phyloP scores from a whole-genome alignment of 2,113 vertebrate genomes.

The Excalfactoria chinensis region DNA sequence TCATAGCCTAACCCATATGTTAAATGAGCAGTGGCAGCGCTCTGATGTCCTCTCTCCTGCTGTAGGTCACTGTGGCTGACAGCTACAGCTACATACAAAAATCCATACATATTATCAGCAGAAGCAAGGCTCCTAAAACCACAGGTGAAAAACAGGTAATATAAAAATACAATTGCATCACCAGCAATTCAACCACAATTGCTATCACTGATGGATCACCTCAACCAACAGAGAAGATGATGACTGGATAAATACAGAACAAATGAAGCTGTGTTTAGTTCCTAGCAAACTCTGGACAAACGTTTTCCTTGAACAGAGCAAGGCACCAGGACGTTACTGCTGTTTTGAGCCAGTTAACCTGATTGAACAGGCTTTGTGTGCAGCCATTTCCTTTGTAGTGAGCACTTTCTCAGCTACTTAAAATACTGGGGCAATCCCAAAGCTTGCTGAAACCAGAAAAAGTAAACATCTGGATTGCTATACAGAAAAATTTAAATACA shows the following conservation, averaged over 20 bases:
- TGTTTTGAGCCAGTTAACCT: background rate
- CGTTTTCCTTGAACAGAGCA: background rate
- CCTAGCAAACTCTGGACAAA: background rate
- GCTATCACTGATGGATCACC: background rate
- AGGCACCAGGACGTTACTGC: background rate
- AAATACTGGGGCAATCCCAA: conserved; percentile 17
- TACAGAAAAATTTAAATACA: background rate
- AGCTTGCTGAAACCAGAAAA: conserved; percentile 15
- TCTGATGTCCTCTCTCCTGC: background rate
- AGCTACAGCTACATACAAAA: background rate
- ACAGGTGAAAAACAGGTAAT: background rate
- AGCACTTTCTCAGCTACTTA: conserved; percentile 10
- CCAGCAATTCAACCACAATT: background rate
- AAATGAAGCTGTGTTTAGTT: background rate
- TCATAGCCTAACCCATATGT: background rate
- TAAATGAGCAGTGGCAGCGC: background rate
- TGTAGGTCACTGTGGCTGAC: background rate
- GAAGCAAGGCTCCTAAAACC: background rate
- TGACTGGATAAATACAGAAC: background rate
- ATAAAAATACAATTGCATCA: background rate
- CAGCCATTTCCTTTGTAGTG: background rate
- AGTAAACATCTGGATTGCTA: conserved; percentile 15
- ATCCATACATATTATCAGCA: background rate
- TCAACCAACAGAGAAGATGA: background rate
- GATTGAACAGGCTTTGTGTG: background rate